Percentiles rank a stretch among this genome's conserved stretches.
These are phyloP conservation scores for Tricholaema leucomelas DNA, from an alignment of 2,113 vertebrate genomes.

Conservation along the genomic window DNA sequence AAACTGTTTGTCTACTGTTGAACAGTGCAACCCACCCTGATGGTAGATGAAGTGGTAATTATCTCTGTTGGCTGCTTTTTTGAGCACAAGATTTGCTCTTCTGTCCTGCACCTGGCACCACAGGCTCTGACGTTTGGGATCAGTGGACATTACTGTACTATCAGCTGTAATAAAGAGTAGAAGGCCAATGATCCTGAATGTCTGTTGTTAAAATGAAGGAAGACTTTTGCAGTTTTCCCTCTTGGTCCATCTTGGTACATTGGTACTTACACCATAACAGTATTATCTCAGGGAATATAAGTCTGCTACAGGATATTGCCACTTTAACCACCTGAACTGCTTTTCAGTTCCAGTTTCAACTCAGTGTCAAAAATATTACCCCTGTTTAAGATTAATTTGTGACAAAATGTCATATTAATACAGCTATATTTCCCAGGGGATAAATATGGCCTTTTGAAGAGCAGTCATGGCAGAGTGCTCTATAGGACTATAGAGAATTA, in stretches of 20 bases:
- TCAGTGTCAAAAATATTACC: conserved; percentile 54
- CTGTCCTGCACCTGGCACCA: background rate
- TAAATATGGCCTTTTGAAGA: conserved; percentile 65
- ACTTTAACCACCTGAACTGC: conserved; percentile 56
- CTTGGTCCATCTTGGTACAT: background rate
- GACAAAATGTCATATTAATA: conserved; percentile 71
- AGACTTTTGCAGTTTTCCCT: background rate
- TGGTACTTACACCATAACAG: conserved; percentile 47
- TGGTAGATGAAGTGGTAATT: conserved; percentile 28
- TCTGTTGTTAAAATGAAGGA: conserved; percentile 53
- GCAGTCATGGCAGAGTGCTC: conserved; percentile 12
- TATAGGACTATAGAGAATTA: conserved; percentile 66
- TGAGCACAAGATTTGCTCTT: background rate
- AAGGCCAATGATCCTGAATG: background rate
- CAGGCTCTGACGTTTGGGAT: background rate
- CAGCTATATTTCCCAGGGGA: conserved; percentile 64
- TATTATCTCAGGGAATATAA: conserved; percentile 52
- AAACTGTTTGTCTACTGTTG: conserved; percentile 17
- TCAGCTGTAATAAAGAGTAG: conserved; percentile 3
- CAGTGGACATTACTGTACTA: background rate
- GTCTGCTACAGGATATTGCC: conserved; percentile 52
- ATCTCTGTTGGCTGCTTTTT: conserved; percentile 2
- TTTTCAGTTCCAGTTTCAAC: conserved; percentile 57
- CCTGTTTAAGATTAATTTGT: conserved; percentile 64
- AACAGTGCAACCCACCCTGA: background rate